Percentiles rank a stretch among this genome's conserved stretches.
Conservation (phyloP, 2,888 invertebrate genomes). For the Tillus elongatus region DNA sequence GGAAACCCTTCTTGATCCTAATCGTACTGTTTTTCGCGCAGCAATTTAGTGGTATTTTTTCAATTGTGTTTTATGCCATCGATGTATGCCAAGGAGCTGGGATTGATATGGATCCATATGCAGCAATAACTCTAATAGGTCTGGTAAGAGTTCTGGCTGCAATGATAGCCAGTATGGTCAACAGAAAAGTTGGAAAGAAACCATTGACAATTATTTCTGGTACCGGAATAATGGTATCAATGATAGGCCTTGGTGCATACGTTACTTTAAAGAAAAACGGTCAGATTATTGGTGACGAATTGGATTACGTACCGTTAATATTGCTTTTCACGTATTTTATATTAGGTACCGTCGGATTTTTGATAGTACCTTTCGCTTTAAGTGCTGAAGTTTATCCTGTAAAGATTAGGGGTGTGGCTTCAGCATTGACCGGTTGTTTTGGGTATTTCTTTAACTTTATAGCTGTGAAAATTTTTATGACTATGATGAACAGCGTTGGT, state of each 20-base stretch:
- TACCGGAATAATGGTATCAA: constrained; percentile 46
- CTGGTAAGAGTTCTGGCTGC: constrained; percentile 42
- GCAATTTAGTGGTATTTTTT: constrained; percentile 49
- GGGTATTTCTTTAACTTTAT: constrained; percentile 48
- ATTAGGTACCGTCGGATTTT: constrained; percentile 46
- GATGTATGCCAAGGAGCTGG: constrained; percentile 44
- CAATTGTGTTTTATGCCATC: constrained; percentile 49
- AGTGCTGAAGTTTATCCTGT: constrained; percentile 48
- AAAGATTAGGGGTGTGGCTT: constrained; percentile 45
- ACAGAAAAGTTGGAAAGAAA: constrained; percentile 49
- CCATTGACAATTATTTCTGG: constrained; percentile 52
- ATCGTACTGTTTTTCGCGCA: constrained; percentile 48
- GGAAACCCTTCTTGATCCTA: constrained; percentile 45
- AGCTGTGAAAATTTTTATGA: constrained; percentile 45
- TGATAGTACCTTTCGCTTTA: constrained; percentile 51
- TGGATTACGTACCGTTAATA: constrained; percentile 39
- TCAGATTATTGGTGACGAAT: constrained; percentile 19
- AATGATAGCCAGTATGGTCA: constrained; percentile 40
- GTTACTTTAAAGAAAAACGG: constrained; percentile 32
- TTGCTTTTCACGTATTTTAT: constrained; percentile 45
- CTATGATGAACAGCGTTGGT: constrained; percentile 38
- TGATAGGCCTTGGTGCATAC: constrained; percentile 44
- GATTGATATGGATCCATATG: constrained; percentile 41
- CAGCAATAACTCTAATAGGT: constrained; percentile 46
- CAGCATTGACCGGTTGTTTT: constrained; percentile 42